These are phyloP conservation scores for Campylorhamphus procurvoides DNA, from an alignment of 2,113 vertebrate genomes.

Conservation along the genomic window DNA sequence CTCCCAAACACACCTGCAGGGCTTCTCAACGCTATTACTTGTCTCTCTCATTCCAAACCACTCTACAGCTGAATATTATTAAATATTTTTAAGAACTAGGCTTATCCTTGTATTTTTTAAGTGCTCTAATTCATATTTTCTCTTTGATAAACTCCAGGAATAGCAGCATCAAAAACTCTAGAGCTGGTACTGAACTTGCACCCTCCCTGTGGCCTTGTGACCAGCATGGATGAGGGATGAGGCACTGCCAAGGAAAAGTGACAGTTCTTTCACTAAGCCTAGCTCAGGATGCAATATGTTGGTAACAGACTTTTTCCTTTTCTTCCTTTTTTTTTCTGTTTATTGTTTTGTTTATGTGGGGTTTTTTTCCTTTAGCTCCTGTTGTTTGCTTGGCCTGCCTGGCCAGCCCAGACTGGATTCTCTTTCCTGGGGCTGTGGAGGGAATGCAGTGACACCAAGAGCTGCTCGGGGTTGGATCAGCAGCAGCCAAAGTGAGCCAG, in stretches of 20 bases:
- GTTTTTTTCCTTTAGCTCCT: background rate
- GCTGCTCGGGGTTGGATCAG: constrained; percentile 58
- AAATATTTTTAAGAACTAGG: background rate
- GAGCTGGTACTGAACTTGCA: background rate
- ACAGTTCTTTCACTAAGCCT: background rate
- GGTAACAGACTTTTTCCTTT: background rate
- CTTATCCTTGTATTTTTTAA: background rate
- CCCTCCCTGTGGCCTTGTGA: background rate
- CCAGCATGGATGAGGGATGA: background rate
- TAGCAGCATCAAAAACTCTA: background rate
- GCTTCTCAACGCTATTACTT: background rate
- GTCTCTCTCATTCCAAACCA: background rate
- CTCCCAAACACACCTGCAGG: background rate
- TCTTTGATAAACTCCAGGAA: background rate
- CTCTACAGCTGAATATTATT: background rate
- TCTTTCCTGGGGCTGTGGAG: background rate
- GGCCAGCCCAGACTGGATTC: background rate
- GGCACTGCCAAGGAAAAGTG: background rate
- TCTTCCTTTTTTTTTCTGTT: background rate
- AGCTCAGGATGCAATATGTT: background rate
- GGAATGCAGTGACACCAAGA: constrained; percentile 38
- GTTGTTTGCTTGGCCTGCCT: background rate
- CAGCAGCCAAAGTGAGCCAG: constrained; percentile 5
- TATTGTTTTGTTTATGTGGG: too few species aligned
- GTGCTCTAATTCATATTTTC: background rate